Evolutionary conservation across 2,113 vertebrate genomes (phyloP), one percentile per base, ranked within the genome.

Genomic region (Lagopus leucura): DNA sequence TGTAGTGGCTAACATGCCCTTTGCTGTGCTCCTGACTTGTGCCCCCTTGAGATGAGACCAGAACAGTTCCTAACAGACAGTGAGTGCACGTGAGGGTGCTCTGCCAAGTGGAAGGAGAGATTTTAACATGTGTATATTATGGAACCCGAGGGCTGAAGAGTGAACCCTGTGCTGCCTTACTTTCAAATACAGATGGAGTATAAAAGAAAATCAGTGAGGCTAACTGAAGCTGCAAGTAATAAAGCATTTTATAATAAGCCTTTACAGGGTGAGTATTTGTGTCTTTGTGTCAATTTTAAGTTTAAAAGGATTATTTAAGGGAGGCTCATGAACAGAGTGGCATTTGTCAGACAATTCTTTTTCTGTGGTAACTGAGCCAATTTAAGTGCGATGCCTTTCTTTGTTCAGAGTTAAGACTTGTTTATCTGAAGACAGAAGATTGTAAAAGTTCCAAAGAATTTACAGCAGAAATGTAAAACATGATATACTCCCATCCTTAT

Each of bases 241-340:
- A 66, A 92, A 75, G 11, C 10, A 88, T 83, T 85, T n/a, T 66
- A 50, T 88, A 91, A 94, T 47, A 88, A 89, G 74, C 25, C 3
- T 55, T 80, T 61, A 50, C 25, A 78, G 90, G 78, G 80, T 61
- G 64, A 82, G n/a, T 54, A 36, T 69, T 71, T 70, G 11, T 5
- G 24, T 81, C 40, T 75, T 52, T 1, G 0, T 50, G 40, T 73
- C 75, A 89, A 61, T 1, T 6, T 6, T 11, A 66, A 63, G 15
- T 73, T 73, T 65, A 36, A 93, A 80, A 88, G 7, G 36, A 76
- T 24, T 60, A 6, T 69, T 78, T 70, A 42, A 85, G 7, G 19
- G 21, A 89, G 75, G 70, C 4, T 38, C 27, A 43, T 38, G 30
- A 54, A 70, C 43, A 72, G 42, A 71, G 11, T 11, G 28, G 14